These are phyloP conservation scores for Plectrocnemia conspersa DNA, from an alignment of 1,140 invertebrate genomes.

Conservation along the genomic window DNA sequence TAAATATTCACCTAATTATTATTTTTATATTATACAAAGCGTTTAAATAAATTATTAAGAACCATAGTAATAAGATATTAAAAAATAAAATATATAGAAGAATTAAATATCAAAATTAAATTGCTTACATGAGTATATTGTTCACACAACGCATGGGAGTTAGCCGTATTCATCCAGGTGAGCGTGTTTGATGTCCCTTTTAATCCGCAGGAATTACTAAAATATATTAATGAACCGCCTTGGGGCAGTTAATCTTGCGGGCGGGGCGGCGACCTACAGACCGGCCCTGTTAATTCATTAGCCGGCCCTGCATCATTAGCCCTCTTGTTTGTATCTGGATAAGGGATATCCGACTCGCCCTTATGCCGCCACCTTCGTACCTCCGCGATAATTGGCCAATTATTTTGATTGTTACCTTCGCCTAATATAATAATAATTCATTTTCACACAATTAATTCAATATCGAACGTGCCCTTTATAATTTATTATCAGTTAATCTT, in stretches of 20 bases:
- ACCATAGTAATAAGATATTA: no score
- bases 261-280: slow-evolving; percentile 13
- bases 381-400: slow-evolving; percentile 8
- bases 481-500: no score
- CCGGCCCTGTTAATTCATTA: slow-evolving; percentile 32
- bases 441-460: slow-evolving; percentile 13
- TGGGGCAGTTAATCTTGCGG: slow-evolving; percentile 29
- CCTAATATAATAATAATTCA: not conserved
- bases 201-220: slow-evolving; percentile 25
- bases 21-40: no score
- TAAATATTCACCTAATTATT: no score
- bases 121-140: not conserved
- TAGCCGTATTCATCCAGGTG: slow-evolving; percentile 2
- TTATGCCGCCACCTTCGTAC: slow-evolving; percentile 1
- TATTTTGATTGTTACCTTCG: slow-evolving; percentile 1
- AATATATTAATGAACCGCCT: slow-evolving; percentile 26
- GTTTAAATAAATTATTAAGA: no score
- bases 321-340: slow-evolving; percentile 15
- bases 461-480: no score
- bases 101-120: not conserved
- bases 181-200: slow-evolving; percentile 20
- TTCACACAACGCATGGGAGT: no score
- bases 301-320: slow-evolving; percentile 28
- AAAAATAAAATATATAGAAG: not conserved
- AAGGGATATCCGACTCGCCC: slow-evolving; percentile 3